Percentiles rank a stretch among this genome's conserved stretches.
These are phyloP conservation scores for Pseudomyrmex gracilis DNA, from an alignment of 1,140 invertebrate species.

Conservation along the genomic window DNA sequence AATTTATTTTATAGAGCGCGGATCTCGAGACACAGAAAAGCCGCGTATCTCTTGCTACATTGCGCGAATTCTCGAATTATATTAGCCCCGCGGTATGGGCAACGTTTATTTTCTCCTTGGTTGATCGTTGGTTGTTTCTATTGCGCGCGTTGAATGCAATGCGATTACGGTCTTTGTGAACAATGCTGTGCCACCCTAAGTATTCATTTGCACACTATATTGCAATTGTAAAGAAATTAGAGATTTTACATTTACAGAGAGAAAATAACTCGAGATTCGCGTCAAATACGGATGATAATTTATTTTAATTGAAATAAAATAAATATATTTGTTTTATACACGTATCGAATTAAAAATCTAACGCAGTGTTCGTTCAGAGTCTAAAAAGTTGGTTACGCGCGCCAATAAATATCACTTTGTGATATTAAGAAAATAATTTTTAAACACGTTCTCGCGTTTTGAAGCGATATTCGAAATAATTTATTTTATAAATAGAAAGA, in stretches of 20 bases:
- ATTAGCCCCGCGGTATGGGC: constrained; percentile 30
- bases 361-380: too few species aligned
- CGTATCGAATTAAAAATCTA: too few species aligned
- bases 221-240: too few species aligned
- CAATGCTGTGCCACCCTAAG: too few species aligned
- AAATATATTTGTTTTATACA: too few species aligned
- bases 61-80: constrained; percentile 74
- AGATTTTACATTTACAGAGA: too few species aligned
- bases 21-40: constrained; percentile 69
- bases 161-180: too few species aligned
- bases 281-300: too few species aligned
- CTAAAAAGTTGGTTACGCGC: not conserved
- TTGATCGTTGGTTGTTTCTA: not conserved
- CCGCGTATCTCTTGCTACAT: constrained; percentile 69
- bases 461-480: constrained; percentile 24
- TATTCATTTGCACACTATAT: too few species aligned
- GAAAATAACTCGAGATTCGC: too few species aligned
- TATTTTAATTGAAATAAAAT: too few species aligned
- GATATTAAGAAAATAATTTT: constrained; percentile 24
- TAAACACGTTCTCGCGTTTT: not conserved
- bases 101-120: constrained; percentile 18
- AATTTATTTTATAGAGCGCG: constrained; percentile 74
- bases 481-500: constrained; percentile 26
- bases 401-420: constrained; percentile 1
- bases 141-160: not conserved